Base-by-base conservation (phyloP, 2,888 invertebrate species). In the Eurytoma californica region DNA sequence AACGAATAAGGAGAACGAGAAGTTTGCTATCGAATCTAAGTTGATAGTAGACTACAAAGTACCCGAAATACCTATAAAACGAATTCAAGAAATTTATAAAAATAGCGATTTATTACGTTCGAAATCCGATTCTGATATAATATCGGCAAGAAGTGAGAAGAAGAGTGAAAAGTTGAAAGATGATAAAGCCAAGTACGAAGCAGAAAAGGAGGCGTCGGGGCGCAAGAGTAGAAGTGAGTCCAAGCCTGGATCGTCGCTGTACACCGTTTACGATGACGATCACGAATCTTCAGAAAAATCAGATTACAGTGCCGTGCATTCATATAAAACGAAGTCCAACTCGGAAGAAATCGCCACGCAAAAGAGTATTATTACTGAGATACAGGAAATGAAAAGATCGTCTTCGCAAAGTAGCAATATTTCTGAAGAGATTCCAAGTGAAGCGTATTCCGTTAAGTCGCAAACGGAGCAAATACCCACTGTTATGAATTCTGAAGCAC, bases 31-130 rank as follows among this genome's bases (percentile, higher is more conserved):
- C 74, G 90, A 90, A 79, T 87, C 88, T 1, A 87, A 85, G 80
- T 86, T 87, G 5, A 84, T 89, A 5, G 86, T 86, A 13, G 88
- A 90, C 66, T 89, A 88, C 72, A 90, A 89, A 86, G 87, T 89
- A 85, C 90, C 90, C 82, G 89, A 90, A 82, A 88, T 90, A 69
- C 87, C 90, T 0, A 84, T 89, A n/a, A 88, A 90, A 69, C 86
- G 85, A 39, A 88, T 90, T 78, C 87, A 89, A 82, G 89, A 90
- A 63, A 86, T 90, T 72, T 89, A 88, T 76, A 87, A 86, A 68
- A 89, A 82, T 51, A 88, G 85, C 57, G 89, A 89, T 76, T 83
- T 90, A 57, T 77, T 88, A 49, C 85, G 88, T 28, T 90, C 90
- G 2, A 86, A 87, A 80, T 90, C 89, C 0, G 89, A 90, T 72